Percentiles rank a stretch among this genome's conserved stretches.
Conservation (phyloP, 2,888 invertebrate genomes). For the Ceraclea dissimilis region DNA sequence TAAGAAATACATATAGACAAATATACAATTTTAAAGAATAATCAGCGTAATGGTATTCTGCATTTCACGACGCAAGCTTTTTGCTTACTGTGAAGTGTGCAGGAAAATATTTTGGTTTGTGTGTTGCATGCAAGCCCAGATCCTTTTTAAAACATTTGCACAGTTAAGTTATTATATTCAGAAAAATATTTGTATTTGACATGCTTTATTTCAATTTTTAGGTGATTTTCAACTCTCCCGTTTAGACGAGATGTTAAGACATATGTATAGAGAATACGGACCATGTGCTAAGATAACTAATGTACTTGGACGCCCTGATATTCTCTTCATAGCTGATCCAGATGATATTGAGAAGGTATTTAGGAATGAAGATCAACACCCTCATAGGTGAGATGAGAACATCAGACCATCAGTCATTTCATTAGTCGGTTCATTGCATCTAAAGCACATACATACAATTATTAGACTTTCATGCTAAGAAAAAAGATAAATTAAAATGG, state of each 20-base stretch:
- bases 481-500: too few species aligned
- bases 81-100: too few species aligned
- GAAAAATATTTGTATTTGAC: too few species aligned
- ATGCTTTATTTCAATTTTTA: constrained; percentile 28
- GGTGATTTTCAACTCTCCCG: constrained; percentile 57
- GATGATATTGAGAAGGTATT: constrained; percentile 65
- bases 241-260: constrained; percentile 56
- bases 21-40: too few species aligned
- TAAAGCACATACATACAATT: neutral
- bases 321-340: constrained; percentile 66
- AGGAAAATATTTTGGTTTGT: too few species aligned
- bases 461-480: neutral
- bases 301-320: constrained; percentile 61
- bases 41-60: too few species aligned
- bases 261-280: constrained; percentile 54
- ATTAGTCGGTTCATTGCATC: neutral
- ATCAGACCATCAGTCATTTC: neutral
- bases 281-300: constrained; percentile 61
- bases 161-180: too few species aligned
- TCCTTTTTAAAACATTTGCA: too few species aligned
- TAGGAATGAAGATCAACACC: constrained; percentile 60
- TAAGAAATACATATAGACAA: too few species aligned
- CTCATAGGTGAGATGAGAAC: constrained; percentile 40
- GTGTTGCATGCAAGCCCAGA: too few species aligned
- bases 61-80: too few species aligned